phyloP scores from a whole-genome alignment of 2,888 invertebrate genomes.

The Tenthredo distinguenda region DNA sequence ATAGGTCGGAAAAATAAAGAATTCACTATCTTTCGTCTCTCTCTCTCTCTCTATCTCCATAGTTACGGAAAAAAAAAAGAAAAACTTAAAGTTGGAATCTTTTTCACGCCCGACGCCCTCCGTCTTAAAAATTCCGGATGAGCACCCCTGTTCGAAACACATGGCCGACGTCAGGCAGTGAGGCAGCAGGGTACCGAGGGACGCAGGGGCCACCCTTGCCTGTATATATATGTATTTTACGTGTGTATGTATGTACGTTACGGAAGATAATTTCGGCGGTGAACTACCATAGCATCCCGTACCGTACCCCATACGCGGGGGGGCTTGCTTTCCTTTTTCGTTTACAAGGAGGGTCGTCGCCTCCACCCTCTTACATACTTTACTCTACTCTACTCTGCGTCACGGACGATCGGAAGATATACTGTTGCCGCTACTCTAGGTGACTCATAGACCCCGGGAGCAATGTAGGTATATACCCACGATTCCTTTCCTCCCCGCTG shows the following conservation, averaged over 20 bases:
- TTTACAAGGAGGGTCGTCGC: conserved; percentile 29
- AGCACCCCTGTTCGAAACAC: conserved; percentile 40
- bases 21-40: not conserved
- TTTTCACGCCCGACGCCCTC: not conserved
- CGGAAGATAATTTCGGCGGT: conserved; percentile 12
- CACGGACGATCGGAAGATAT: conserved; percentile 54
- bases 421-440: conserved; percentile 56
- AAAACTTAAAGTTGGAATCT: not conserved
- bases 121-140: not conserved
- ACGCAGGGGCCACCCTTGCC: conserved; percentile 33
- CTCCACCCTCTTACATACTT: not conserved
- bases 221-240: not conserved
- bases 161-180: conserved; percentile 41
- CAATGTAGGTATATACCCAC: not conserved
- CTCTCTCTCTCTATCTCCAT: not conserved
- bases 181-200: conserved; percentile 23
- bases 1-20: not conserved
- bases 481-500: not conserved
- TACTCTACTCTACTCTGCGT: conserved; percentile 12
- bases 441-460: conserved; percentile 41
- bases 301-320: not conserved
- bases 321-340: conserved; percentile 19
- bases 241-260: not conserved
- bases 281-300: not conserved
- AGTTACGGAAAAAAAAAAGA: not conserved